Percentiles rank a stretch among this genome's conserved stretches.
These are phyloP conservation scores for Tichodroma muraria DNA, from an alignment of 2,113 vertebrate species.

Conservation along the genomic window DNA sequence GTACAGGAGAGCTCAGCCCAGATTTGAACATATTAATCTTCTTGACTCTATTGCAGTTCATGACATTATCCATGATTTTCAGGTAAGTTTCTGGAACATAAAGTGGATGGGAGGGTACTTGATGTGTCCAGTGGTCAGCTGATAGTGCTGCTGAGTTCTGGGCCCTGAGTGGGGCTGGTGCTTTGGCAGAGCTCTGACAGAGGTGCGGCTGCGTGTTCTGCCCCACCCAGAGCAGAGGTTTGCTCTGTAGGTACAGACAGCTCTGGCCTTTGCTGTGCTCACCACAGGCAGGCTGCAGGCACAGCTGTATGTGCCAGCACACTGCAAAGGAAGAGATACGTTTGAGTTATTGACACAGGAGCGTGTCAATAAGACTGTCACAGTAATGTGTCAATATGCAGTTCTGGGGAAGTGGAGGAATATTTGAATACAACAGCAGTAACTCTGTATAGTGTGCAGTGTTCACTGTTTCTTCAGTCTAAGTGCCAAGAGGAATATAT, in stretches of 20 bases:
- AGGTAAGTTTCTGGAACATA: constrained; percentile 67
- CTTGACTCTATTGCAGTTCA: constrained; percentile 82
- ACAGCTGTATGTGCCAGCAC: accelerated
- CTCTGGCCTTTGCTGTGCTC: background rate
- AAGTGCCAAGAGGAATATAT: background rate
- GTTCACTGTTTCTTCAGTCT: background rate
- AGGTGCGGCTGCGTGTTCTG: accelerated
- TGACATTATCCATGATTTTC: constrained; percentile 79
- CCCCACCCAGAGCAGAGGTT: background rate
- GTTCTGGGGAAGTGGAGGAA: background rate
- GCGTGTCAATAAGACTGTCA: accelerated
- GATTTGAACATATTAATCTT: constrained; percentile 85
- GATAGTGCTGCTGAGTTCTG: background rate
- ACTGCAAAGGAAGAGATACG: accelerated
- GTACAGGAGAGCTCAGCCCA: constrained; percentile 82
- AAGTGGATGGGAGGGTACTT: background rate
- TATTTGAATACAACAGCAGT: background rate
- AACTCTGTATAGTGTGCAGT: accelerated
- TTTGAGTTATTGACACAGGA: accelerated
- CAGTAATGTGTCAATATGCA: accelerated
- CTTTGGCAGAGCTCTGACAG: background rate
- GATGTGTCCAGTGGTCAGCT: accelerated
- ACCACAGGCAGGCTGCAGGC: background rate
- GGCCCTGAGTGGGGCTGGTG: background rate
- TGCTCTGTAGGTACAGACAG: background rate